Evolutionary conservation across 2,113 vertebrate genomes (phyloP).

Genomic region (Cavia porcellus): DNA sequence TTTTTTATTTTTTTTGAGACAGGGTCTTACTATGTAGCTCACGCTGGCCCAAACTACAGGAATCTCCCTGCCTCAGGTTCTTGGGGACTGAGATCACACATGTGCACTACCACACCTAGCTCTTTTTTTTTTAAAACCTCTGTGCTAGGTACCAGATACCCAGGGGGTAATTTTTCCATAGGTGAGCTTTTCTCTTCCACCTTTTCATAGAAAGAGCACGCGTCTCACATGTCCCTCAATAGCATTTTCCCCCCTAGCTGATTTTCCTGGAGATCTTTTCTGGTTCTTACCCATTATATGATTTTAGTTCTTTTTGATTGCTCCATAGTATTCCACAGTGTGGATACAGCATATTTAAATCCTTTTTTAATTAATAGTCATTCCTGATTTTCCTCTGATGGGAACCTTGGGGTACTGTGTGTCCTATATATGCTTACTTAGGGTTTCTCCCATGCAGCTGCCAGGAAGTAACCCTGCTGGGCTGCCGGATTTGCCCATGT

Average conservation of each 20-base stretch:
- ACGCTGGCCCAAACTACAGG: no score
- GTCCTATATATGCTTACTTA: not conserved
- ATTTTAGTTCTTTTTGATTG: not conserved
- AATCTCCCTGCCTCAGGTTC: no score
- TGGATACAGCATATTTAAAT: no score
- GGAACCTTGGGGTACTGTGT: no score
- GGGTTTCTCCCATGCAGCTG: not conserved
- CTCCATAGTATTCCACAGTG: no score
- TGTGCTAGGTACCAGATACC: not conserved
- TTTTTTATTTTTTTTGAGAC: no score
- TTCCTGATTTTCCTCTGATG: no score
- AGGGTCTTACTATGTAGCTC: no score
- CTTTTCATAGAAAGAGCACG: not conserved
- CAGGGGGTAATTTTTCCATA: not conserved
- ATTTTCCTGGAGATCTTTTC: not conserved
- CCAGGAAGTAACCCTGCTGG: not conserved
- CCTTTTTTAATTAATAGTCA: no score
- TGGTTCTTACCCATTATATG: not conserved
- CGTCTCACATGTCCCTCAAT: not conserved
- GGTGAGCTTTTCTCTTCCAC: not conserved
- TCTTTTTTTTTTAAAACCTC: not conserved
- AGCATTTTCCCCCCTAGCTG: not conserved
- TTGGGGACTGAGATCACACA: no score
- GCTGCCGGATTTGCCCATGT: not conserved
- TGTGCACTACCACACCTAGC: no score